Evolutionary conservation across 1,140 invertebrate species (phyloP).

Genomic region (Microplitis mediator): DNA sequence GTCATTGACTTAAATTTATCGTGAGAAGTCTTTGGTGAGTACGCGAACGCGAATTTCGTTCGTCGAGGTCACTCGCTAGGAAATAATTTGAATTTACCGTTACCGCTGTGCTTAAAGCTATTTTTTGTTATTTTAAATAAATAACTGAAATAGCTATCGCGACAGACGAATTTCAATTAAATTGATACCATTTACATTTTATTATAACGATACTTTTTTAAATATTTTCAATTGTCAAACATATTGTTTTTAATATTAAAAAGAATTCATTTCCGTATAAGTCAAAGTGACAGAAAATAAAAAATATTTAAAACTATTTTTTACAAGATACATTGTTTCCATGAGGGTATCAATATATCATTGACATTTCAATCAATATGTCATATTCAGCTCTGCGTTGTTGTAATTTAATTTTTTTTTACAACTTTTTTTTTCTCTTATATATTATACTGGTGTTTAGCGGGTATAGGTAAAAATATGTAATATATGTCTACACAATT

Average conservation of each 20-base stretch:
- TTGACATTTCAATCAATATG: constrained; percentile 24
- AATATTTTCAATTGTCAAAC: constrained; percentile 3
- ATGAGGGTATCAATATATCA: constrained; percentile 16
- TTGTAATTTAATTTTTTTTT: not conserved
- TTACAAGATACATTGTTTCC: not conserved
- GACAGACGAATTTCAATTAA: constrained; percentile 12
- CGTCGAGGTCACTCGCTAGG: constrained; percentile 18
- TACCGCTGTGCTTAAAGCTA: constrained; percentile 64
- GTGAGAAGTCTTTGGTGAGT: constrained; percentile 18
- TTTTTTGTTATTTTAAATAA: constrained; percentile 8
- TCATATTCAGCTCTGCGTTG: not conserved
- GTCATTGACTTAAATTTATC: constrained; percentile 32
- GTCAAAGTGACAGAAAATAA: not conserved
- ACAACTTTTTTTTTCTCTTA: not conserved
- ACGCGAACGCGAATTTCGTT: constrained; percentile 18
- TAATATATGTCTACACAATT: too few relatives aligned
- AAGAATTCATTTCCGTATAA: not conserved
- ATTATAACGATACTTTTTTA: not conserved
- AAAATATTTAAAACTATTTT: not conserved
- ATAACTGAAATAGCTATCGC: not conserved
- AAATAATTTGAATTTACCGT: constrained; percentile 35
- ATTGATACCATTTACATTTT: not conserved
- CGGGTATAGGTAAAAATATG: too few relatives aligned
- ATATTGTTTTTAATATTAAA: constrained; percentile 17
- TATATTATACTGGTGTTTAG: not conserved